phyloP scores from a whole-genome alignment of 2,888 invertebrate species.

The Coecobrya sp. region DNA sequence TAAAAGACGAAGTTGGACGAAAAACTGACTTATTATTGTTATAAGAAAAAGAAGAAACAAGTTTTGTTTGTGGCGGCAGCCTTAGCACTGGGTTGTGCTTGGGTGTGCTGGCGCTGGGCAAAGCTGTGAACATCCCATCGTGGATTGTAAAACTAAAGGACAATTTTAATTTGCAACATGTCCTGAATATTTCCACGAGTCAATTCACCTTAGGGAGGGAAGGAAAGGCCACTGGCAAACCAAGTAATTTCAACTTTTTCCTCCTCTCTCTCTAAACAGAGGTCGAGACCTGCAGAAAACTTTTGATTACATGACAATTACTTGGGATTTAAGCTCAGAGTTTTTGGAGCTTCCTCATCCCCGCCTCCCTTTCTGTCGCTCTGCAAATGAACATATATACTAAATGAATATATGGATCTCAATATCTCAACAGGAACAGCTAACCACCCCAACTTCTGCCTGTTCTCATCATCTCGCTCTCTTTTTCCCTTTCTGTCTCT shows the following conservation, averaged over 20 bases:
- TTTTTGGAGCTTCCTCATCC: constrained; percentile 73
- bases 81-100: background rate
- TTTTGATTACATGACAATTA: constrained; percentile 83
- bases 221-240: constrained; percentile 64
- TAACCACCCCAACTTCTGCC: constrained; percentile 5
- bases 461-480: constrained; percentile 9
- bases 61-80: constrained; percentile 33
- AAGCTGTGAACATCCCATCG: constrained; percentile 75
- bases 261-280: constrained; percentile 66
- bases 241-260: constrained; percentile 81
- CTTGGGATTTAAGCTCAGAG: constrained; percentile 79
- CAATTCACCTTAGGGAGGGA: constrained; percentile 73
- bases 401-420: background rate
- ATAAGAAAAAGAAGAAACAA: constrained; percentile 36
- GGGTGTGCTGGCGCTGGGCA: background rate
- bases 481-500: background rate
- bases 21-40: constrained; percentile 54
- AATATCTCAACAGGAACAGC: constrained; percentile 15
- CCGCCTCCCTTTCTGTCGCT: constrained; percentile 55
- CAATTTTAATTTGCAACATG: constrained; percentile 82
- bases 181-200: constrained; percentile 80
- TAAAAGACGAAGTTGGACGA: background rate
- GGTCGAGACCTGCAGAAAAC: constrained; percentile 74
- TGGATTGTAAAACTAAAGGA: constrained; percentile 80
- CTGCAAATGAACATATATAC: background rate